Evolutionary conservation across 2,797 vertebrate species (phyloP).

Genomic region (Bucorvus abyssinicus): DNA sequence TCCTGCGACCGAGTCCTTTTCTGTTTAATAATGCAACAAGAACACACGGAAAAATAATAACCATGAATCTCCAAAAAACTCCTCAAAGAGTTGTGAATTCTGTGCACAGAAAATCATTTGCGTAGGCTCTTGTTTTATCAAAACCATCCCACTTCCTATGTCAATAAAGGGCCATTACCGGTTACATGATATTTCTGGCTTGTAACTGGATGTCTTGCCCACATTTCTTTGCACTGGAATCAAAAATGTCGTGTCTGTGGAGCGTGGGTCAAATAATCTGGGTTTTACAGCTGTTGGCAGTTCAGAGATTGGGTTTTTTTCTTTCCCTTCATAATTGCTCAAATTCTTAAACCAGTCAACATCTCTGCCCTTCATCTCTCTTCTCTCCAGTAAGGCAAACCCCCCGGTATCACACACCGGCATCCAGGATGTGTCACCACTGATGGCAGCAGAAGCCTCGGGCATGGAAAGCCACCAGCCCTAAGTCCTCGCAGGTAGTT

Average conservation of each 20-base stretch:
- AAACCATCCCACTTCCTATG: slow-evolving; percentile 33
- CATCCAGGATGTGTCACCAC: not conserved
- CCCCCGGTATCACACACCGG: accelerated
- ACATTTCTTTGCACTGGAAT: slow-evolving; percentile 20
- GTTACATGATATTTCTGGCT: slow-evolving; percentile 48
- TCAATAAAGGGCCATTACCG: slow-evolving; percentile 3
- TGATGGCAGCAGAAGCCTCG: accelerated
- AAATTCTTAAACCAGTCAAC: not conserved
- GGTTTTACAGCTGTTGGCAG: slow-evolving; percentile 27
- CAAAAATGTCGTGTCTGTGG: slow-evolving; percentile 35
- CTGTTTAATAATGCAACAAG: not conserved
- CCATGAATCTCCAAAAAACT: not conserved
- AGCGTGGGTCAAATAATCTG: slow-evolving; percentile 15
- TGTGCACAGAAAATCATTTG: not conserved
- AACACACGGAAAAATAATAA: not conserved
- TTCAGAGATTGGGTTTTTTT: not conserved
- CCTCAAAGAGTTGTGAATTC: not conserved
- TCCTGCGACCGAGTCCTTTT: not conserved
- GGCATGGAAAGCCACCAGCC: not conserved
- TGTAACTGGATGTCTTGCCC: slow-evolving; percentile 41
- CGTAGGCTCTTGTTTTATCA: slow-evolving; percentile 23
- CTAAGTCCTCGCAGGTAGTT: not conserved
- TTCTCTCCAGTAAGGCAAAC: accelerated
- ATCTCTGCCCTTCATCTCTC: not conserved
- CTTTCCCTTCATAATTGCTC: not conserved